A percentile compares a stretch with the other conserved stretches of the same genome.
These are phyloP conservation scores for Grapholita molesta DNA, from an alignment of 1,140 invertebrate species.

Conservation along the genomic window DNA sequence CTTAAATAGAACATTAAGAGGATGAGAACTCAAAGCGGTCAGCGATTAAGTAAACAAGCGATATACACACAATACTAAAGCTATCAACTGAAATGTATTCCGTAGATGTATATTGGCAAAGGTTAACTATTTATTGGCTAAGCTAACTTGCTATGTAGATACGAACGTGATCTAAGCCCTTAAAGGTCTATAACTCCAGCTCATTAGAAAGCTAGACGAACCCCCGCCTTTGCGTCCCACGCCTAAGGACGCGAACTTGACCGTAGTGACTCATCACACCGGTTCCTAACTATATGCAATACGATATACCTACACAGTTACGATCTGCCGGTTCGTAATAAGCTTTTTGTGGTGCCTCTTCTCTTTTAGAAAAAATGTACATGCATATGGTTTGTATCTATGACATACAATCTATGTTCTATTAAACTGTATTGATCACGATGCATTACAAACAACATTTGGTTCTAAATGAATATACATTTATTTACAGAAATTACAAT, in stretches of 20 bases:
- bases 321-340: not conserved
- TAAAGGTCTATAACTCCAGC: not conserved
- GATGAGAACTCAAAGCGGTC: not conserved
- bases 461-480: too few species aligned
- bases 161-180: not conserved
- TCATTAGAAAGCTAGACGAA: conserved; percentile 16
- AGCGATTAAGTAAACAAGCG: not conserved
- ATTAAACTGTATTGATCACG: too few species aligned
- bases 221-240: not conserved
- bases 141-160: not conserved
- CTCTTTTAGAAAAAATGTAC: not conserved
- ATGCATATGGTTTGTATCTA: not conserved
- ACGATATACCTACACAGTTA: not conserved
- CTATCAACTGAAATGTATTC: not conserved
- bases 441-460: too few species aligned
- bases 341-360: not conserved
- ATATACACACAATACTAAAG: not conserved
- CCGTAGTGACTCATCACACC: conserved; percentile 31
- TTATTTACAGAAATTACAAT: too few species aligned
- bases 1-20: not conserved
- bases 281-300: conserved; percentile 21
- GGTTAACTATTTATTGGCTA: too few species aligned
- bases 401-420: not conserved
- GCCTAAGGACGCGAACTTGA: conserved; percentile 32
- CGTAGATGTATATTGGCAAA: too few species aligned